These are phyloP conservation scores for Agriopis leucophaearia DNA, from an alignment of 2,888 invertebrate genomes.

Conservation along the genomic window DNA sequence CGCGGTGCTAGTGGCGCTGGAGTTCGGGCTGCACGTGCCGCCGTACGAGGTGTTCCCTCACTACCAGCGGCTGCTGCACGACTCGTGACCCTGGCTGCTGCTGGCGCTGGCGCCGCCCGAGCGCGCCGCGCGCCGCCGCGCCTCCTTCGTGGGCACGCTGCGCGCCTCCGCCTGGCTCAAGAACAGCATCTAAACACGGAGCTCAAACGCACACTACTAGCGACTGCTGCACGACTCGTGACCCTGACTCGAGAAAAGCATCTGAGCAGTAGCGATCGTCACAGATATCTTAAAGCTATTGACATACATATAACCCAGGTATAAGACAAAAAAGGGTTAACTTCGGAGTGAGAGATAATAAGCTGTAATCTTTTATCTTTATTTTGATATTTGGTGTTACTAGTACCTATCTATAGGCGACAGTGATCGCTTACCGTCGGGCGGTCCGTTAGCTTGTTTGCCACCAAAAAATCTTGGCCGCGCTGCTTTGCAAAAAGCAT, in stretches of 20 bases:
- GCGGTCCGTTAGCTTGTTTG: too few relatives aligned
- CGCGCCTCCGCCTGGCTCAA: constrained; percentile 63
- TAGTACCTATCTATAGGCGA: too few relatives aligned
- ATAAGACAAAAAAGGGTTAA: too few relatives aligned
- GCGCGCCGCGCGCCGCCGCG: constrained; percentile 62
- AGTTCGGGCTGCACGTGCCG: constrained; percentile 97
- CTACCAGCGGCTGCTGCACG: constrained; percentile 97
- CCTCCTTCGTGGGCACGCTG: constrained; percentile 73
- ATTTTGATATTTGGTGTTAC: too few relatives aligned
- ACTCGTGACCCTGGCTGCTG: constrained; percentile 90
- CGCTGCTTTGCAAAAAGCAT: too few relatives aligned
- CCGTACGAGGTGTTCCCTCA: constrained; percentile 97
- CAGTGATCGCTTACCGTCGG: too few relatives aligned
- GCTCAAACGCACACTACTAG: constrained; percentile 87
- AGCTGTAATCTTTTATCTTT: too few relatives aligned
- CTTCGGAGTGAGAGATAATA: too few relatives aligned
- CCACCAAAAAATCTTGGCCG: too few relatives aligned
- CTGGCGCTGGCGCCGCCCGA: constrained; percentile 62
- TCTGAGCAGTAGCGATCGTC: too few relatives aligned
- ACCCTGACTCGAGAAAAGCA: constrained; percentile 84
- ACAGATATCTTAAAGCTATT: too few relatives aligned
- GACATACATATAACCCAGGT: too few relatives aligned
- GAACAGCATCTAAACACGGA: constrained; percentile 24
- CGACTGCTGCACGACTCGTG: constrained; percentile 96
- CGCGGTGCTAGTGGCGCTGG: constrained; percentile 96